These are phyloP conservation scores for Nineta flava DNA, from an alignment of 2,888 invertebrate species.

Conservation along the genomic window DNA sequence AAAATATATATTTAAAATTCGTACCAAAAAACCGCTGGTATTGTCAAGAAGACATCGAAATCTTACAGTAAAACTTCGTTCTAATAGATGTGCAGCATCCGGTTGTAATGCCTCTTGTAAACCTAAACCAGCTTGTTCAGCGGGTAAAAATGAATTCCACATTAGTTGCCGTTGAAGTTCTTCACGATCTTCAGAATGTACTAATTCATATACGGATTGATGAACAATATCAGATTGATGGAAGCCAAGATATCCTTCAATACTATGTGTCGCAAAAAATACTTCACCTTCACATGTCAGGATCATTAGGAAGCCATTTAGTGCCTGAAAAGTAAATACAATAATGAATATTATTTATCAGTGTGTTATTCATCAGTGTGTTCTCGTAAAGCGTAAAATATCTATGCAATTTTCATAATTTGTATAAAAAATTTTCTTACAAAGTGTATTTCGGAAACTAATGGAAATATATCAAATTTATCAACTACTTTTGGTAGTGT, in stretches of 20 bases:
- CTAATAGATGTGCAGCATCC: constrained; percentile 78
- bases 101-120: constrained; percentile 79
- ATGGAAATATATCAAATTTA: too few species aligned
- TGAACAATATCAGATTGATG: constrained; percentile 99
- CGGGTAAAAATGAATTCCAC: constrained; percentile 86
- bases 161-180: constrained; percentile 88
- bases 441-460: too few species aligned
- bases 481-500: too few species aligned
- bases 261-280: constrained; percentile 98
- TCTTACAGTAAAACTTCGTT: constrained; percentile 94
- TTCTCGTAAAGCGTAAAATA: not conserved
- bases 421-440: too few species aligned
- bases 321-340: constrained; percentile 48
- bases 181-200: constrained; percentile 97
- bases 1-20: not conserved
- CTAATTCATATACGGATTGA: constrained; percentile 96
- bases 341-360: too few species aligned
- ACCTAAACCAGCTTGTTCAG: constrained; percentile 58
- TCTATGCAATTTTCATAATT: not conserved
- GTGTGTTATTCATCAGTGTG: not conserved
- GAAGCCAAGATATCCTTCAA: constrained; percentile 98
- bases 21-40: constrained; percentile 96
- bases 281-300: constrained; percentile 98
- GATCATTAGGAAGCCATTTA: constrained; percentile 98
- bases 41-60: constrained; percentile 98